Percentiles rank a stretch among this genome's conserved stretches.
These are phyloP conservation scores for Escarpia spicata DNA, from an alignment of 2,888 invertebrate species.

Conservation along the genomic window DNA sequence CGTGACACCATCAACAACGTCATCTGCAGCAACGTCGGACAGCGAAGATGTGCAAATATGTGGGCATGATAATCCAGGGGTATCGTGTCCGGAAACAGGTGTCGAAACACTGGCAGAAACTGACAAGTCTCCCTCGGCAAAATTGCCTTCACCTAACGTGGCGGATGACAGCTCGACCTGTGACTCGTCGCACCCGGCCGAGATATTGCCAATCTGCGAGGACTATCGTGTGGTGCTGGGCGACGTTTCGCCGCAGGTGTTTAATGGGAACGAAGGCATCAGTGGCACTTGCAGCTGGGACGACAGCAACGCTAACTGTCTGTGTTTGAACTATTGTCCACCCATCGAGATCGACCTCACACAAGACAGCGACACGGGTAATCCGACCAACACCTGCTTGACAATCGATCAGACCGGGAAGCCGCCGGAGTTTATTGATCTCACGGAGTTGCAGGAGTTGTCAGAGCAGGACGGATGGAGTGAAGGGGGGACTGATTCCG, in stretches of 20 bases:
- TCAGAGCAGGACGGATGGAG: background rate
- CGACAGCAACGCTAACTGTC: background rate
- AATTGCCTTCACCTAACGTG: background rate
- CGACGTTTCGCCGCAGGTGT: background rate
- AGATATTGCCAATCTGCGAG: background rate
- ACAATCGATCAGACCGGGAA: background rate
- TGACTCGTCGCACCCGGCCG: background rate
- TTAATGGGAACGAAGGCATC: background rate
- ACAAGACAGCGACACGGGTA: background rate
- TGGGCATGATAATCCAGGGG: background rate
- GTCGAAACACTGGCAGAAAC: background rate
- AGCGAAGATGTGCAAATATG: background rate
- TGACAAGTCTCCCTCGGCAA: background rate
- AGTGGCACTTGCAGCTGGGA: background rate
- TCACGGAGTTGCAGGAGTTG: background rate
- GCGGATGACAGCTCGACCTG: background rate
- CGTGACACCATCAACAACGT: background rate
- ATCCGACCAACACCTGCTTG: background rate
- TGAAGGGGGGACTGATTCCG: background rate
- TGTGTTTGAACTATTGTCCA: background rate
- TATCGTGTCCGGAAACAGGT: background rate
- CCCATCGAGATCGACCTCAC: background rate
- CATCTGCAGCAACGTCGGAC: background rate
- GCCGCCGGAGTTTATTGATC: background rate
- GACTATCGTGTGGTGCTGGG: background rate